Evolutionary conservation across 2,113 vertebrate genomes (phyloP).

Genomic region (Varanus salvator): DNA sequence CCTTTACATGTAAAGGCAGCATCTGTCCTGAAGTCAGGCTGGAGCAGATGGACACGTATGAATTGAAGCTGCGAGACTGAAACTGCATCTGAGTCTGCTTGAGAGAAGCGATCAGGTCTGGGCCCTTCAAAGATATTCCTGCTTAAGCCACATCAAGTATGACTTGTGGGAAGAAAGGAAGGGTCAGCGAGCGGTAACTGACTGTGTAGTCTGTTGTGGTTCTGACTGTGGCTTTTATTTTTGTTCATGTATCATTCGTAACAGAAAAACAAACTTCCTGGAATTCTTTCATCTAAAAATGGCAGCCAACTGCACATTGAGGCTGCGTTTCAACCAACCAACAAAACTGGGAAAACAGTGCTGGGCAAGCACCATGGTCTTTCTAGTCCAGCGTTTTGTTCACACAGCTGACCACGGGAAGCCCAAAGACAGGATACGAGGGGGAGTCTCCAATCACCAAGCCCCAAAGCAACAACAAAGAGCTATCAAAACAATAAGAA

Average conservation of each 20-base stretch:
- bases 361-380: neutral
- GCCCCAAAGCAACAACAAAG: too few species aligned
- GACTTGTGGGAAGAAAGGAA: neutral
- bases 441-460: too few species aligned
- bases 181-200: neutral
- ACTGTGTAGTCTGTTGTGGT: neutral
- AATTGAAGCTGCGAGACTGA: neutral
- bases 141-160: neutral
- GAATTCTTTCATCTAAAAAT: constrained; percentile 20
- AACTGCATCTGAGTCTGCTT: constrained; percentile 8
- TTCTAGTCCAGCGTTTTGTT: neutral
- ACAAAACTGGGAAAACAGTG: neutral
- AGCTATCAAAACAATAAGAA: too few species aligned
- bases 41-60: neutral
- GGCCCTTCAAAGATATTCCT: neutral
- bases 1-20: constrained; percentile 2
- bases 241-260: constrained; percentile 28
- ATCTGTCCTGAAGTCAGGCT: neutral
- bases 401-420: neutral
- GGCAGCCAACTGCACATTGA: neutral
- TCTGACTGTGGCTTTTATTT: neutral
- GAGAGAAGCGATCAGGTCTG: neutral
- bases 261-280: constrained; percentile 19
- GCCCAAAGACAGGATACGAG: neutral
- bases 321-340: neutral